Conservation (phyloP, 2,797 vertebrate species). For the Hybognathus amarus region DNA sequence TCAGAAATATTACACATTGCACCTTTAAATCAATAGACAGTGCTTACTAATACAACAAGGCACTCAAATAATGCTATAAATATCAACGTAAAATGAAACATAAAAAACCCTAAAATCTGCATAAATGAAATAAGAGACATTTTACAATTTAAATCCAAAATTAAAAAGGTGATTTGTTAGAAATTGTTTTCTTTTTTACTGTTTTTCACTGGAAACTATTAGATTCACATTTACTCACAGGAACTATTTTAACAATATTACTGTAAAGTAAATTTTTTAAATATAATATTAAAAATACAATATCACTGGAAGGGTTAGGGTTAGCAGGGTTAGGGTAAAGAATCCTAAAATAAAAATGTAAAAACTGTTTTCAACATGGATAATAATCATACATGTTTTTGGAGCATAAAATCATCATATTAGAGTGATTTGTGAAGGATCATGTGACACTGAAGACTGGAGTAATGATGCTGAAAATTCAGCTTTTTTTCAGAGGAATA, state of each 20-base stretch:
- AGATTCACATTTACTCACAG: neutral
- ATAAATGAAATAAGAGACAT: neutral
- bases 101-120: neutral
- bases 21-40: neutral
- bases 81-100: neutral
- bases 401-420: too few species aligned
- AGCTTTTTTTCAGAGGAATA: too few species aligned
- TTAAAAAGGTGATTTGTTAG: neutral
- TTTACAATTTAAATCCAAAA: neutral
- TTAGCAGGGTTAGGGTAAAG: too few species aligned
- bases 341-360: too few species aligned
- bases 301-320: too few species aligned
- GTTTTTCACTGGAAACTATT: neutral
- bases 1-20: too few species aligned
- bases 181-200: neutral
- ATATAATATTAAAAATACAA: neutral
- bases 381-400: too few species aligned
- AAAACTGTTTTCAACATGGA: too few species aligned
- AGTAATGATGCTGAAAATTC: too few species aligned
- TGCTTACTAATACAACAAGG: too few species aligned
- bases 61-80: neutral
- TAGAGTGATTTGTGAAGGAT: too few species aligned
- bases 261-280: neutral
- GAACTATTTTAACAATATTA: neutral
- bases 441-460: too few species aligned